These are phyloP conservation scores for Stenotaenia linearis DNA, from an alignment of 2,888 invertebrate species.

Conservation along the genomic window DNA sequence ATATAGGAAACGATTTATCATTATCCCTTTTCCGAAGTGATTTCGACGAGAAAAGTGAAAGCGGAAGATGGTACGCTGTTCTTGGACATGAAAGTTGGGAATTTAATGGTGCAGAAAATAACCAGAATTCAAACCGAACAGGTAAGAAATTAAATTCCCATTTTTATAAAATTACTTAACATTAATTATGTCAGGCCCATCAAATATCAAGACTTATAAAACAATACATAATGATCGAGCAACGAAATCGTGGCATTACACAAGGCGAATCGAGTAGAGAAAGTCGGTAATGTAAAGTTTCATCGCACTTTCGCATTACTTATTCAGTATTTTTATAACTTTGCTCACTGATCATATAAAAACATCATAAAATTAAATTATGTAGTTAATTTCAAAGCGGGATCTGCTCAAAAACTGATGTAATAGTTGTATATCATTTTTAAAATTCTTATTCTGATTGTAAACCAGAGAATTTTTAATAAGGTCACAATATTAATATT, in stretches of 20 bases:
- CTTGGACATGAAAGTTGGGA: slow-evolving; percentile 95
- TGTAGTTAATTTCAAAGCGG: background rate
- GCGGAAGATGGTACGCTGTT: slow-evolving; percentile 86
- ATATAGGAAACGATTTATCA: slow-evolving; percentile 86
- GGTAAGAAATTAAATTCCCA: slow-evolving; percentile 41
- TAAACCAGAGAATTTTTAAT: background rate
- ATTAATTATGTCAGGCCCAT: slow-evolving; percentile 74
- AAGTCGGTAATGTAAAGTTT: background rate
- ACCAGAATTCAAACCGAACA: slow-evolving; percentile 88
- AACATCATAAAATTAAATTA: background rate
- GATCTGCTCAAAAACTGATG: background rate
- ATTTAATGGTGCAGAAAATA: slow-evolving; percentile 90
- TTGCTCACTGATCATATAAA: background rate
- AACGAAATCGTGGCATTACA: slow-evolving; percentile 47
- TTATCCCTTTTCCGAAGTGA: slow-evolving; percentile 91
- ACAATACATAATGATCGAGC: slow-evolving; percentile 91
- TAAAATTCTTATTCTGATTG: too few species aligned
- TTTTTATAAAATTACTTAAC: slow-evolving; percentile 14
- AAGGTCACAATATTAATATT: background rate
- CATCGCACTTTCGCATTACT: background rate
- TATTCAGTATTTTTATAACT: background rate
- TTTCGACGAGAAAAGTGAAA: slow-evolving; percentile 85
- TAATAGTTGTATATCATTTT: background rate
- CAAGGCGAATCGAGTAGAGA: background rate
- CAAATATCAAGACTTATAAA: slow-evolving; percentile 93